A percentile compares a stretch with the other conserved stretches of the same genome.
Evolutionary conservation across 2,888 invertebrate species (phyloP).

Genomic region (Xylocampa areola): DNA sequence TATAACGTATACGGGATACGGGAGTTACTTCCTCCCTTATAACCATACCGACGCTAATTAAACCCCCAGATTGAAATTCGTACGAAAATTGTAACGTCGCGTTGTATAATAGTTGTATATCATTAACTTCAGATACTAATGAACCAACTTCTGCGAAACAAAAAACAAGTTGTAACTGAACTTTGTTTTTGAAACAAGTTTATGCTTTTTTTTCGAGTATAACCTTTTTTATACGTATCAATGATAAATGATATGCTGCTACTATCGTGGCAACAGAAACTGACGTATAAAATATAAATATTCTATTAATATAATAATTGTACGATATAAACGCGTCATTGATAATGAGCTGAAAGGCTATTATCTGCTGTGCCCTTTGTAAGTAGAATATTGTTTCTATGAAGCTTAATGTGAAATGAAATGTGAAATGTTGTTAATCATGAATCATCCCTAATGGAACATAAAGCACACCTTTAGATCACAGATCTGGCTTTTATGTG

Average conservation of each 20-base stretch:
- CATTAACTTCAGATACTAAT: constrained; percentile 1
- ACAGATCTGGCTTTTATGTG: too few relatives aligned
- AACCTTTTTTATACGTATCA: constrained; percentile 15
- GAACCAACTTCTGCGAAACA: neutral
- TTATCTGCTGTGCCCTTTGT: too few relatives aligned
- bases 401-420: too few relatives aligned
- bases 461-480: too few relatives aligned
- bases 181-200: constrained; percentile 13
- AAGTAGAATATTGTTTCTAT: too few relatives aligned
- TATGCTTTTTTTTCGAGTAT: neutral
- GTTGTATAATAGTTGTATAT: neutral
- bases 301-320: neutral
- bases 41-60: neutral
- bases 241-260: neutral
- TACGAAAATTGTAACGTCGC: neutral
- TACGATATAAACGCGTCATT: too few relatives aligned
- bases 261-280: neutral
- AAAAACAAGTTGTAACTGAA: constrained; percentile 14
- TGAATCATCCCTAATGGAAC: too few relatives aligned
- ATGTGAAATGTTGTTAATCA: too few relatives aligned
- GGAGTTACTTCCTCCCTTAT: too few relatives aligned
- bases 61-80: neutral
- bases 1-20: too few relatives aligned
- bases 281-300: constrained; percentile 4
- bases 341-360: too few relatives aligned